Percentiles rank a stretch among this genome's conserved stretches.
phyloP scores from a whole-genome alignment of 2,113 vertebrate genomes.

The Saccopteryx leptura region DNA sequence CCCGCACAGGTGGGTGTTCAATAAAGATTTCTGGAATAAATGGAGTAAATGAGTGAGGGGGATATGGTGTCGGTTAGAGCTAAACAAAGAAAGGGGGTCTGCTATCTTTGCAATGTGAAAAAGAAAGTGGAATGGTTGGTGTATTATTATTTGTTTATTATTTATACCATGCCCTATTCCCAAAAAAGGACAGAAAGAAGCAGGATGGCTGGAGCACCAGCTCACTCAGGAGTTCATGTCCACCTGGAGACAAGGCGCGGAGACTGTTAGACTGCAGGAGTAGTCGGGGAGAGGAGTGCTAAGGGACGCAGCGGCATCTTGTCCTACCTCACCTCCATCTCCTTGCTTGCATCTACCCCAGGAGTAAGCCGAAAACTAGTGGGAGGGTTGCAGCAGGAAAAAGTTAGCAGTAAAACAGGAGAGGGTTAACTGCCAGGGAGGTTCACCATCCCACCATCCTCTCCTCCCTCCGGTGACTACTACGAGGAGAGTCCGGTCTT shows the following conservation, averaged over 20 bases:
- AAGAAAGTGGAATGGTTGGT: slow-evolving; percentile 60
- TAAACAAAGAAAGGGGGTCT: not conserved
- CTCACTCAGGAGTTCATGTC: not conserved
- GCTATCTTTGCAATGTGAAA: slow-evolving; percentile 30
- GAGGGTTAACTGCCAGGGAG: slow-evolving; percentile 81
- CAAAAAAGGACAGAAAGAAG: slow-evolving; percentile 41
- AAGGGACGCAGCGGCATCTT: slow-evolving; percentile 46
- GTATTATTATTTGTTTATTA: slow-evolving; percentile 76
- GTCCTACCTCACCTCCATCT: slow-evolving; percentile 48
- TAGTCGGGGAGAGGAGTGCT: not conserved
- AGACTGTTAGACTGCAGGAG: not conserved
- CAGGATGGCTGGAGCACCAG: slow-evolving; percentile 19
- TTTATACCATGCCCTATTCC: slow-evolving; percentile 65
- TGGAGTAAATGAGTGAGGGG: not conserved
- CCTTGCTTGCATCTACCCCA: slow-evolving; percentile 29
- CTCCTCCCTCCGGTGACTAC: slow-evolving; percentile 58
- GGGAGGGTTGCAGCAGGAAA: slow-evolving; percentile 76
- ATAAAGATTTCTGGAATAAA: not conserved
- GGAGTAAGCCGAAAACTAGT: not conserved
- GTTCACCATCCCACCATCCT: slow-evolving; percentile 64
- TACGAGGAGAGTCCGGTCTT: slow-evolving; percentile 72
- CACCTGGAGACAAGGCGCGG: slow-evolving; percentile 42
- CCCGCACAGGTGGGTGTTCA: not conserved
- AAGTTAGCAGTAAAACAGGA: slow-evolving; percentile 86
- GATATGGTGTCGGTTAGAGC: not conserved